phyloP scores from a whole-genome alignment of 2,888 invertebrate species.

The Caradrina kadenii region DNA sequence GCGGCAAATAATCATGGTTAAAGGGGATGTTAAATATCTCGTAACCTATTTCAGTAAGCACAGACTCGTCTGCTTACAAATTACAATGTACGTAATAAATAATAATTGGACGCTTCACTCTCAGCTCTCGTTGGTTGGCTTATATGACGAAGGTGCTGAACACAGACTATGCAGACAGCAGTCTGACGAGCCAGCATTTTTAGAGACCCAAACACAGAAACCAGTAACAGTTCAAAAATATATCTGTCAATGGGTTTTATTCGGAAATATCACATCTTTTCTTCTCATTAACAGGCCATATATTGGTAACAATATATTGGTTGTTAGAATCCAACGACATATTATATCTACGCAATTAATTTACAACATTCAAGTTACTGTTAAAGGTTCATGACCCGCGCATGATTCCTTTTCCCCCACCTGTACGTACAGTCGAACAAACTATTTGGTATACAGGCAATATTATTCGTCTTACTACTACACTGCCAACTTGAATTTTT shows the following conservation, averaged over 20 bases:
- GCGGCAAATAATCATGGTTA: not conserved
- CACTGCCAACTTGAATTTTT: too few relatives aligned
- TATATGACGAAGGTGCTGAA: not conserved
- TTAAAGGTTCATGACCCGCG: not conserved
- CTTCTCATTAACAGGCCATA: not conserved
- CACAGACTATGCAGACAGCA: not conserved
- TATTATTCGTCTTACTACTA: too few relatives aligned
- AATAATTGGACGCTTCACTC: conserved; percentile 21
- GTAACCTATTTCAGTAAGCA: conserved; percentile 4
- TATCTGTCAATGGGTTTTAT: too few relatives aligned
- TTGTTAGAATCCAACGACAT: not conserved
- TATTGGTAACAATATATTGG: not conserved
- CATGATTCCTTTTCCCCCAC: not conserved
- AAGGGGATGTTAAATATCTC: not conserved
- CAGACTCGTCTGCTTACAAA: not conserved
- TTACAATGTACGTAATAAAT: conserved; percentile 17
- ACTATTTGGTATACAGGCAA: too few relatives aligned
- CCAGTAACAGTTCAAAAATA: not conserved
- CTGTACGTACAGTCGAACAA: not conserved
- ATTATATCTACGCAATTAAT: not conserved
- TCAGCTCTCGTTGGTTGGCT: conserved; percentile 2
- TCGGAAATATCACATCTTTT: not conserved
- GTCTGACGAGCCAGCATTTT: not conserved
- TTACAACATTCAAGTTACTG: not conserved
- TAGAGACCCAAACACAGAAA: not conserved